phyloP scores from a whole-genome alignment of 2,113 vertebrate species.

The Macheiramphus alcinus region DNA sequence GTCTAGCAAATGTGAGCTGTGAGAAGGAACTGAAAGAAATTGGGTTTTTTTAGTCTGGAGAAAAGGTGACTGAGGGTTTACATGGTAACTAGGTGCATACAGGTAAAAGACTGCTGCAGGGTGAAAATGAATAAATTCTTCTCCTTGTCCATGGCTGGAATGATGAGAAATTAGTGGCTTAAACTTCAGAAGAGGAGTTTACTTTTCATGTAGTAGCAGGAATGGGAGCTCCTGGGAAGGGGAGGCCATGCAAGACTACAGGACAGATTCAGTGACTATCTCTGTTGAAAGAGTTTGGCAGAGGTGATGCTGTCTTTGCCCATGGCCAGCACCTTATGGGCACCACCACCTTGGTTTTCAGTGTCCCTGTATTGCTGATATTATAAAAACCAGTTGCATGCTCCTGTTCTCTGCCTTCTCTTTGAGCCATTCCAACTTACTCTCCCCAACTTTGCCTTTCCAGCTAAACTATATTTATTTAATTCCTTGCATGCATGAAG shows the following conservation, averaged over 20 bases:
- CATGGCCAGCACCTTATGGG: neutral
- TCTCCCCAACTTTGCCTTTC: neutral
- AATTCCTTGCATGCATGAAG: neutral
- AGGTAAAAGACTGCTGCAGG: neutral
- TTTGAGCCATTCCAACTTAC: neutral
- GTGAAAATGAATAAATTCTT: neutral
- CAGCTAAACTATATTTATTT: neutral
- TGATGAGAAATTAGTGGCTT: neutral
- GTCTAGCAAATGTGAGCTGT: neutral
- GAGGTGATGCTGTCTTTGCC: neutral
- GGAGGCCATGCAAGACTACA: neutral
- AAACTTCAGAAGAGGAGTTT: neutral
- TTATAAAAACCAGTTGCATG: accelerated
- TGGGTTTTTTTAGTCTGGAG: neutral
- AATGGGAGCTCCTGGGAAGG: neutral
- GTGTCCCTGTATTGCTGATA: accelerated
- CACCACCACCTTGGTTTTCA: neutral
- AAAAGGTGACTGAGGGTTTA: neutral
- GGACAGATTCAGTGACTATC: neutral
- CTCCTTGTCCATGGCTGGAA: neutral
- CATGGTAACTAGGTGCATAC: neutral
- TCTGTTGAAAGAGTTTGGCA: neutral
- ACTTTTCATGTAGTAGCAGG: neutral
- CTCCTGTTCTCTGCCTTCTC: neutral
- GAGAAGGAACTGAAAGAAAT: neutral